Base-by-base conservation (phyloP, 2,888 invertebrate genomes). In the Didymodactylos carnosus region DNA sequence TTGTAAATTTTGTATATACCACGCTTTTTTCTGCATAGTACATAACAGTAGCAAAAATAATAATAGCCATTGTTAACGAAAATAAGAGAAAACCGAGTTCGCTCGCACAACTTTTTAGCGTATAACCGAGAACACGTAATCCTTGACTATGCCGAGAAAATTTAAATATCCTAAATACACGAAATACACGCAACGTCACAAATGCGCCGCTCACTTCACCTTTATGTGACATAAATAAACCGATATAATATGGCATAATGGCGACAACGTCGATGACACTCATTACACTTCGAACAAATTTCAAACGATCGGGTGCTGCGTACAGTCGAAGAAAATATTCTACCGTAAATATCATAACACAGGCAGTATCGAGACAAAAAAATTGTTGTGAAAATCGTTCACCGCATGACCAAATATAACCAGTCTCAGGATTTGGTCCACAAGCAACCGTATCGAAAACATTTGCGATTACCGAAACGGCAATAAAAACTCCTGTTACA, bases 11-110 rank as follows among this genome's bases (percentile, higher is more conserved):
- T 74, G 97, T 97, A 80, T 90, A 90, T 80, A 89, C 89, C 78
- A 94, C 95, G 84, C 95, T 95, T 86, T 98, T 98, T 87, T 99
- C 98, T 72, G 97, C 95, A 87, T 99, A 99, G 87, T 94, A 99
- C 95, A 99, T 99, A 79, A 99, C 94, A 51, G 98, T 99, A 77
- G 98, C 97, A 85, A 99, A 99, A 82, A 99, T 99, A 81, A 99
- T 97, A 84, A 99, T 98, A 80, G 98, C 98, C 97, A 98, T 97
- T 77, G 95, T 94, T 81, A 99, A 86, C 39, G 97, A 98, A 86
- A 99, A 99, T 76, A 98, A 94, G 77, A 99, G 88, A 87, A 99
- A 99, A 78, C 98, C 98, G 79, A 99, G 88, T 86, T 97, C 97
- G 84, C 93, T 94, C 84, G 95, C 95, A 86, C 97, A 97, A 76